Evolutionary conservation across 2,888 invertebrate genomes (phyloP).

Genomic region (Balanococcus diminutus): DNA sequence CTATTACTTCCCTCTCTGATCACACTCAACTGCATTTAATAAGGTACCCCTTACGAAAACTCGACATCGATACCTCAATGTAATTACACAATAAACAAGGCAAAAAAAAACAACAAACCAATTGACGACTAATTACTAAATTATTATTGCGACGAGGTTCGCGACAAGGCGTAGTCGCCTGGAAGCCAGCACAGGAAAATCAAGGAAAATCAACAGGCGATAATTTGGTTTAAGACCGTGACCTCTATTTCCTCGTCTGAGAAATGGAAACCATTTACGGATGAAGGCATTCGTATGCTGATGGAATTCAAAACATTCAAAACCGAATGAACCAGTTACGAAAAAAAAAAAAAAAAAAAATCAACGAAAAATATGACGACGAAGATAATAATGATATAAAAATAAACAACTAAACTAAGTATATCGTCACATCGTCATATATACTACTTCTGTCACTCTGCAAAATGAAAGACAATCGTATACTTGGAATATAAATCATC

Average conservation of each 20-base stretch:
- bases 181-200: not conserved
- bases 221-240: slow-evolving; percentile 32
- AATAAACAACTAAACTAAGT: not conserved
- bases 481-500: slow-evolving; percentile 21
- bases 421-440: not conserved
- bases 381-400: not conserved
- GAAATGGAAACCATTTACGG: slow-evolving; percentile 36
- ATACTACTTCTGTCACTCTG: slow-evolving; percentile 28
- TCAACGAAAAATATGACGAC: not conserved
- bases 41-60: not conserved
- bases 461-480: slow-evolving; percentile 23
- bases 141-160: not conserved
- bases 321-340: slow-evolving; percentile 20
- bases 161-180: not conserved
- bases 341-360: not conserved
- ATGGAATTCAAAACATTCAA: slow-evolving; percentile 40
- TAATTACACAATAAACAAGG: not conserved
- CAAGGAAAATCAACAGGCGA: not conserved
- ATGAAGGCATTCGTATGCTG: slow-evolving; percentile 33
- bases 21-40: no score
- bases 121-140: slow-evolving; percentile 17
- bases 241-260: slow-evolving; percentile 35
- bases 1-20: not conserved
- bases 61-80: not conserved
- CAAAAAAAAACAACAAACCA: not conserved